These are phyloP conservation scores for Xerus inauris DNA, from an alignment of 2,113 vertebrate species.

Conservation along the genomic window DNA sequence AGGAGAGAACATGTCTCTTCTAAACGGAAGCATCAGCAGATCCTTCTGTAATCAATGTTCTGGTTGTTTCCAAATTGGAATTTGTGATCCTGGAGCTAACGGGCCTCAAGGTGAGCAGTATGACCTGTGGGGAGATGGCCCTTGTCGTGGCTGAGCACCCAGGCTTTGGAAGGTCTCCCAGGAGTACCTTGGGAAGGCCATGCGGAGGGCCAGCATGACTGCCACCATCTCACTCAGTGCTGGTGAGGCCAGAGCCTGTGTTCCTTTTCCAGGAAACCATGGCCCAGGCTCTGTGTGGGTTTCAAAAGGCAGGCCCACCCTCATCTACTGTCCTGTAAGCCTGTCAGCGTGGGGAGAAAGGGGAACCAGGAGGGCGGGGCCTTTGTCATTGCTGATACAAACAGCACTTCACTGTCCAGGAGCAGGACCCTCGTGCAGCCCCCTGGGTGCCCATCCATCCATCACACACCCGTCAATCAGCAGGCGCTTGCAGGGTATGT, in stretches of 20 bases:
- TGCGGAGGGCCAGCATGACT: background rate
- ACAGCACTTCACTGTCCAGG: background rate
- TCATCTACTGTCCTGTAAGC: background rate
- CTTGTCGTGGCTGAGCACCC: background rate
- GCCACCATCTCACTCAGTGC: background rate
- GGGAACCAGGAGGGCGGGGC: background rate
- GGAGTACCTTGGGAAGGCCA: background rate
- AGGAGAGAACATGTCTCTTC: background rate
- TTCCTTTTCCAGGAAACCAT: background rate
- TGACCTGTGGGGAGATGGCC: background rate
- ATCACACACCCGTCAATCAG: background rate
- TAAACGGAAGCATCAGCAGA: fast-evolving
- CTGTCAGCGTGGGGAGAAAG: background rate
- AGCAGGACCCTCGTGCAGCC: background rate
- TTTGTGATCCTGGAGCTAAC: background rate
- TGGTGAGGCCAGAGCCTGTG: background rate
- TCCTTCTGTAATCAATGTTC: background rate
- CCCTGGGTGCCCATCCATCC: background rate
- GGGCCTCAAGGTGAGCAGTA: background rate
- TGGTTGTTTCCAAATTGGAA: background rate
- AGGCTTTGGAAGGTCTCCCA: background rate
- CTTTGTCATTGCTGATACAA: background rate
- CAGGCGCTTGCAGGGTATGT: fast-evolving
- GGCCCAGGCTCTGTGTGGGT: background rate
- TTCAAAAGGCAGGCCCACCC: background rate